These are phyloP conservation scores for Cyprinodon variegatus DNA, from an alignment of 2,113 vertebrate genomes.

Conservation along the genomic window DNA sequence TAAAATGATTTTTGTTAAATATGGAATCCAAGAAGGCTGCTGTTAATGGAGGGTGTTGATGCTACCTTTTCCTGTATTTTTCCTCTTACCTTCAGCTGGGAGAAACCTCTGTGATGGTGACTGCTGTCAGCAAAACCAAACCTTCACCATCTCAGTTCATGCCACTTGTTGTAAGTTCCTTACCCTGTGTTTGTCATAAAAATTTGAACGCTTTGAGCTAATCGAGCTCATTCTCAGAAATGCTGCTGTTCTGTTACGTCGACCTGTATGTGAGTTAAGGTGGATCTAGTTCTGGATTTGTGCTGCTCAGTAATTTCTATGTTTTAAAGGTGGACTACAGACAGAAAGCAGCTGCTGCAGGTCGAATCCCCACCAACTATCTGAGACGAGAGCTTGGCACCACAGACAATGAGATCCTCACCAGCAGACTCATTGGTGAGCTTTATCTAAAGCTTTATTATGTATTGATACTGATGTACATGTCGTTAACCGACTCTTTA, in stretches of 20 bases:
- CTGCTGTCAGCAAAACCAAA: constrained; percentile 95
- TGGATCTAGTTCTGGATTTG: not conserved
- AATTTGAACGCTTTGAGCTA: not conserved
- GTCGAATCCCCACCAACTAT: constrained; percentile 97
- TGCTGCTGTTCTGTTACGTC: not conserved
- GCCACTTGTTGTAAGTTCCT: constrained; percentile 91
- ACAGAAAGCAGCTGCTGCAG: constrained; percentile 96
- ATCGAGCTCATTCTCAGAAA: not conserved
- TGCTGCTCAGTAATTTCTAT: not conserved
- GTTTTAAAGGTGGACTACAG: constrained; percentile 92
- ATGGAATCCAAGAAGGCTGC: not conserved
- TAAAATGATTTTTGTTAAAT: not conserved
- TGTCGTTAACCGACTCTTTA: not conserved
- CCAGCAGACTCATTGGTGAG: constrained; percentile 94
- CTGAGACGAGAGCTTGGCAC: constrained; percentile 90
- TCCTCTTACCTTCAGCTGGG: constrained; percentile 81
- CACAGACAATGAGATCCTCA: constrained; percentile 94
- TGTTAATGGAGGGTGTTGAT: not conserved
- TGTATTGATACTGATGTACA: not conserved
- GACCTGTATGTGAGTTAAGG: not conserved
- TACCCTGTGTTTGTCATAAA: not conserved
- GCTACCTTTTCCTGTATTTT: not conserved
- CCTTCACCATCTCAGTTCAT: constrained; percentile 91
- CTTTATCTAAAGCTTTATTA: not conserved
- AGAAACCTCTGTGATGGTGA: constrained; percentile 96